Evolutionary conservation across 2,888 invertebrate genomes (phyloP).

Genomic region (Synanthedon myopaeformis): DNA sequence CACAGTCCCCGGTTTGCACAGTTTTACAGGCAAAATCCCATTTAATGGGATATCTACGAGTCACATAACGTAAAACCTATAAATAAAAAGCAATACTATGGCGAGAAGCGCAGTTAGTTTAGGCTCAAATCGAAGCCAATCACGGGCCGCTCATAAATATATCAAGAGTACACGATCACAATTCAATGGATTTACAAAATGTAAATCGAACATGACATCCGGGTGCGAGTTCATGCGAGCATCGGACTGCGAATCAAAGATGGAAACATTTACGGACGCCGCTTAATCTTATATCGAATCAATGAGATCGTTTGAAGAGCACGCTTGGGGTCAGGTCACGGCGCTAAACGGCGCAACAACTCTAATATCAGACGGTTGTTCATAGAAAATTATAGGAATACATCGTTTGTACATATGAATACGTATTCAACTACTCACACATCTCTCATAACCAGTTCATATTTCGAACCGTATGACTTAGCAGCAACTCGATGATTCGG

Average conservation of each 20-base stretch:
- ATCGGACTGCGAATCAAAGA: constrained; percentile 46
- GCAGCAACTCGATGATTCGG: constrained; percentile 18
- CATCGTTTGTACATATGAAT: constrained; percentile 16
- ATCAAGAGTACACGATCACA: constrained; percentile 29
- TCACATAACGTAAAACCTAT: too few relatives aligned
- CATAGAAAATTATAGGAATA: constrained; percentile 20
- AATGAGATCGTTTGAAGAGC: constrained; percentile 47
- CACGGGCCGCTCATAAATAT: constrained; percentile 11
- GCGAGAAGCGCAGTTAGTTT: too few relatives aligned
- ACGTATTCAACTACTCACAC: neutral
- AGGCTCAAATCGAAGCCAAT: neutral
- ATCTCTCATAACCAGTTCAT: constrained; percentile 18
- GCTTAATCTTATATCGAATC: constrained; percentile 58
- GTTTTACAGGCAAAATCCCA: too few relatives aligned
- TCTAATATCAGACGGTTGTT: constrained; percentile 22
- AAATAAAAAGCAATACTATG: too few relatives aligned
- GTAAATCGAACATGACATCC: constrained; percentile 60
- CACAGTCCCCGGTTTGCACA: too few relatives aligned
- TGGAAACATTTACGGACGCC: constrained; percentile 53
- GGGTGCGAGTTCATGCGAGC: constrained; percentile 58
- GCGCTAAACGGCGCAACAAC: constrained; percentile 54
- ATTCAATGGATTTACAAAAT: constrained; percentile 43
- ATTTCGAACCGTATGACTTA: constrained; percentile 23
- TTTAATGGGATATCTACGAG: too few relatives aligned
- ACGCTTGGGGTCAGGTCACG: constrained; percentile 47